Conservation (phyloP, 2,888 invertebrate genomes). For the Notocelia uddmanniana region DNA sequence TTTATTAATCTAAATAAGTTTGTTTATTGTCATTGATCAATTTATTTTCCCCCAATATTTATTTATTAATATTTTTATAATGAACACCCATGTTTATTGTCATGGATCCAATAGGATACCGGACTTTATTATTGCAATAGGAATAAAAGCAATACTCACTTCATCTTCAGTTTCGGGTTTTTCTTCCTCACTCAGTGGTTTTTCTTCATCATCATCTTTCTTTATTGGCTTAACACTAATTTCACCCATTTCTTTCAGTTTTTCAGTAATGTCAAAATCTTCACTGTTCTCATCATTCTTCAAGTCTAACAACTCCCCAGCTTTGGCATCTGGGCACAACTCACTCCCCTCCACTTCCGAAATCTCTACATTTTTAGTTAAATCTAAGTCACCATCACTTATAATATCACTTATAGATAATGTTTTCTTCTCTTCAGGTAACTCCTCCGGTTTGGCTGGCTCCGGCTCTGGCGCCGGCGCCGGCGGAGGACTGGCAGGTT, state of each 20-base stretch:
- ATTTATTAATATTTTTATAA: no score
- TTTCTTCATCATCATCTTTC: conserved; percentile 63
- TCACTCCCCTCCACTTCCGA: conserved; percentile 80
- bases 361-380: conserved; percentile 81
- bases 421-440: conserved; percentile 69
- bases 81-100: no score
- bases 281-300: conserved; percentile 77
- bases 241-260: conserved; percentile 87
- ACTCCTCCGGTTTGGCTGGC: conserved; percentile 44
- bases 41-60: no score
- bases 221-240: conserved; percentile 79
- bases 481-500: conserved; percentile 50
- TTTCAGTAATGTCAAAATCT: conserved; percentile 87
- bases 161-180: conserved; percentile 78
- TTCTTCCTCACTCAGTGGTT: conserved; percentile 58
- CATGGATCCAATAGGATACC: no score
- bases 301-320: conserved; percentile 74
- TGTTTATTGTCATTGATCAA: no score
- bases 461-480: conserved; percentile 43
- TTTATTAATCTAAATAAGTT: no score
- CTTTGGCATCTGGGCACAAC: conserved; percentile 72
- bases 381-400: conserved; percentile 78
- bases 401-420: conserved; percentile 82
- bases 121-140: not conserved
- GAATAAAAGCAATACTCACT: conserved; percentile 58